phyloP scores from a whole-genome alignment of 2,797 vertebrate species.

The Lepilemur septentrionalis region DNA sequence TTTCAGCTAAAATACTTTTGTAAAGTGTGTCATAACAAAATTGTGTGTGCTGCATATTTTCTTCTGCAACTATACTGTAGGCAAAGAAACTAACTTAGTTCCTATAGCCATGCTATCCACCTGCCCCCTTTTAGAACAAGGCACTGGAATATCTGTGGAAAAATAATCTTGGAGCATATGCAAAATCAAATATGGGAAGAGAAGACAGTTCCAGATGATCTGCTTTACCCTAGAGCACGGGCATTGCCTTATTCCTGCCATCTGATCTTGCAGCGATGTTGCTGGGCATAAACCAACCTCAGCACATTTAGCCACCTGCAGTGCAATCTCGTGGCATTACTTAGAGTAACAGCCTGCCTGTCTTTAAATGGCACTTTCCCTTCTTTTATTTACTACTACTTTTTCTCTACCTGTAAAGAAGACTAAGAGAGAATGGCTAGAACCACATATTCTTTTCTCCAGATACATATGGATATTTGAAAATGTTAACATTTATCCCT shows the following conservation, averaged over 20 bases:
- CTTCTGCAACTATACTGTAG: neutral
- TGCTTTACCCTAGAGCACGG: neutral
- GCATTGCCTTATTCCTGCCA: neutral
- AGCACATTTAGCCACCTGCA: neutral
- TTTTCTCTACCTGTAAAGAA: neutral
- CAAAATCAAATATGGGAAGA: neutral
- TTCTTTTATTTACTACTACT: neutral
- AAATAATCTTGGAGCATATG: neutral
- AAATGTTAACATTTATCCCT: neutral
- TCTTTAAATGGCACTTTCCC: neutral
- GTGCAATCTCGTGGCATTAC: neutral
- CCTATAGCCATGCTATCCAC: neutral
- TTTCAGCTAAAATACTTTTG: neutral
- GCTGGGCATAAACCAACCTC: neutral
- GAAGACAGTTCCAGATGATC: neutral
- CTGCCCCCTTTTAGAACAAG: neutral
- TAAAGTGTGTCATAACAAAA: neutral
- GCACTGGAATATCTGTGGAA: neutral
- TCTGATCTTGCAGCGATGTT: neutral
- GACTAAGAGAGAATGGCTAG: neutral
- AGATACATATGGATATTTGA: neutral
- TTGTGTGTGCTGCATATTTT: neutral
- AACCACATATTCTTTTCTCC: conserved; percentile 3
- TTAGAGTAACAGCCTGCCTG: neutral
- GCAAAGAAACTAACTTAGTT: neutral